A percentile compares a stretch with the other conserved stretches of the same genome.
Evolutionary conservation across 2,113 vertebrate genomes (phyloP).

Genomic region (Rhinoderma darwinii): DNA sequence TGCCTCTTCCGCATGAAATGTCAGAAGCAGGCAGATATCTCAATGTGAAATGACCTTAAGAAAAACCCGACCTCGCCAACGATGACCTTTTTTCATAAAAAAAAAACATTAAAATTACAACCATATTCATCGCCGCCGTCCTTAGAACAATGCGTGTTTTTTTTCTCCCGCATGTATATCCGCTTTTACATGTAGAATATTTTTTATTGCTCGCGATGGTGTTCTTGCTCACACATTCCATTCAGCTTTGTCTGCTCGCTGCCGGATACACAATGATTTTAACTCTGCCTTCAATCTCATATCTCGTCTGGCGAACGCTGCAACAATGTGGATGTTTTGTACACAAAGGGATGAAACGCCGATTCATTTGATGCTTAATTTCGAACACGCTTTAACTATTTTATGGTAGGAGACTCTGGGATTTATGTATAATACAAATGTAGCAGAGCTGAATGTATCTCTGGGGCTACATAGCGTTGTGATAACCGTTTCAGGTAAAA

Average conservation of each 20-base stretch:
- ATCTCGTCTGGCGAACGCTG: neutral
- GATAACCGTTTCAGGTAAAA: neutral
- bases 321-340: slow-evolving; percentile 23
- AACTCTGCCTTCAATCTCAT: slow-evolving; percentile 26
- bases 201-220: slow-evolving; percentile 33
- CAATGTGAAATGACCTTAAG: slow-evolving; percentile 77
- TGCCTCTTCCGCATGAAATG: slow-evolving; percentile 72
- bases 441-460: neutral
- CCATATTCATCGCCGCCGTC: slow-evolving; percentile 71
- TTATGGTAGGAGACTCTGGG: neutral
- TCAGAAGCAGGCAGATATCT: slow-evolving; percentile 74
- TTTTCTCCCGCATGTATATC: slow-evolving; percentile 47
- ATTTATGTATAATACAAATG: neutral
- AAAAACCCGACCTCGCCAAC: slow-evolving; percentile 73
- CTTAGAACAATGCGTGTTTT: slow-evolving; percentile 71
- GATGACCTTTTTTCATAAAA: slow-evolving; percentile 74
- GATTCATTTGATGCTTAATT: neutral
- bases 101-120: slow-evolving; percentile 75
- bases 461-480: neutral
- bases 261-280: slow-evolving; percentile 32
- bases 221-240: slow-evolving; percentile 14
- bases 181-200: slow-evolving; percentile 31
- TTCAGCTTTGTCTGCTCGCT: slow-evolving; percentile 29
- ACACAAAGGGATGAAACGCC: slow-evolving; percentile 23
- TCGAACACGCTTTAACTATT: neutral